Base-by-base conservation (phyloP, 2,888 invertebrate genomes). In the Melieria omissa region DNA sequence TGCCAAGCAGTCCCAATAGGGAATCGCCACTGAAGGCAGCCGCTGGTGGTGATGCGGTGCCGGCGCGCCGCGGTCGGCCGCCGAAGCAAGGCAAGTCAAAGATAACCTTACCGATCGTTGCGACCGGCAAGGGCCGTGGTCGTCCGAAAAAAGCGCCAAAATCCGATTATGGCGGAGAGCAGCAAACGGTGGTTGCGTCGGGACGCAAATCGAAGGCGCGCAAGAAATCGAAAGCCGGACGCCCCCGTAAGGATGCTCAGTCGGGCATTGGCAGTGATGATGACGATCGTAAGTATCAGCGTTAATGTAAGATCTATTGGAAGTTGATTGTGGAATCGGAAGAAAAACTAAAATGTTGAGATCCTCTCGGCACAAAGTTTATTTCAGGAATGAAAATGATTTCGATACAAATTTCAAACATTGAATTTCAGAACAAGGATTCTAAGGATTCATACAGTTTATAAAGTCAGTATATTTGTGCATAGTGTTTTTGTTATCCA, bases 221-320 rank as follows among this genome's bases (percentile, higher is more conserved):
- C 12, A 29, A 29, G 29, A 29, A 29, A 29, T 29, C 29, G 29
- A 29, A 29, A 29, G 29, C 29, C 29, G 65, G 70, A 5, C 65
- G 70, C 0, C 70, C 60, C 49, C 62, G 57, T 41, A 65, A 70
- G 63, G 52, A 60, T 29, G 16, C 65, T 65, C n/a, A 61, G 41
- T 49, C 58, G 45, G 76, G 75, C 44, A 78, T 76, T 44, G 68
- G 75, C 9, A 83, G 83, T 58, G 82, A 81, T 12, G 78, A 77
- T 10, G 80, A 79, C 3, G 77, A 76, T 44, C 78, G 77, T 78
- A 71, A 76, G 74, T 71, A 70, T 7, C 52, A 5, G 4, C n/a
- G 9, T 7, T 47, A 49, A 12, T 52, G 4, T 1, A 3, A 5
- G 47, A n/a, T n/a, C n/a, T n/a, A n/a, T n/a, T n/a, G n/a, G n/a